phyloP scores from a whole-genome alignment of 2,888 invertebrate species.

The Melanophora roralis region DNA sequence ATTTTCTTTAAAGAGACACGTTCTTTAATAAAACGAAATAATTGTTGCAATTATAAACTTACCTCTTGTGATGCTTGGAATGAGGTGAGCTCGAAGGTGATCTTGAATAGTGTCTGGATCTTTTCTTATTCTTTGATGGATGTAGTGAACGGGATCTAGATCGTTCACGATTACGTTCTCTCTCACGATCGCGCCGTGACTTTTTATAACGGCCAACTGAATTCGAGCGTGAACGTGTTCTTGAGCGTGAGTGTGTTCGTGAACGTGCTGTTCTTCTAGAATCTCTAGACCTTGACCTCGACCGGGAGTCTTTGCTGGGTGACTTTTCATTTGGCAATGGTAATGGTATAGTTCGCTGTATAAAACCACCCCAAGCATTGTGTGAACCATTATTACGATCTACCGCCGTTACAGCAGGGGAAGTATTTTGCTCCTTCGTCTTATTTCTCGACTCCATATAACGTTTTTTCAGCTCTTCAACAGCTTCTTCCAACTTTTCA shows the following conservation, averaged over 20 bases:
- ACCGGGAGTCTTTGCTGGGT: conserved; percentile 73
- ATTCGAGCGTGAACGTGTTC: conserved; percentile 69
- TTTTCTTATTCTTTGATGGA: conserved; percentile 73
- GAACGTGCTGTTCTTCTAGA: conserved; percentile 64
- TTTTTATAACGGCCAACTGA: conserved; percentile 70
- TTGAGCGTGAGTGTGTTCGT: conserved; percentile 57
- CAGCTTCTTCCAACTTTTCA: conserved; percentile 85
- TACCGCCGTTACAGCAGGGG: conserved; percentile 77
- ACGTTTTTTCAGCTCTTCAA: conserved; percentile 84
- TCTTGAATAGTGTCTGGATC: conserved; percentile 75
- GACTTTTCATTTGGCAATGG: conserved; percentile 71
- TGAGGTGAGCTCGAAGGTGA: conserved; percentile 76
- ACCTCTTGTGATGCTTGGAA: conserved; percentile 76
- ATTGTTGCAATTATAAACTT: conserved; percentile 6
- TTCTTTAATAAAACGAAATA: not conserved
- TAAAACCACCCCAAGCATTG: conserved; percentile 84
- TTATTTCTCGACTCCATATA: conserved; percentile 80
- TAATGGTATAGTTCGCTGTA: conserved; percentile 78
- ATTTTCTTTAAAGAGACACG: conserved; percentile 62
- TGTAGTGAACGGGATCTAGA: conserved; percentile 72
- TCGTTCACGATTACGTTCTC: conserved; percentile 63
- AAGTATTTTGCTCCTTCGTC: conserved; percentile 74
- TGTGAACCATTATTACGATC: conserved; percentile 81
- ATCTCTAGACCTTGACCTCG: conserved; percentile 67
- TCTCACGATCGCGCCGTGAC: conserved; percentile 65